Evolutionary conservation across 1,140 invertebrate genomes (phyloP).

Genomic region (Eumaeus atala): DNA sequence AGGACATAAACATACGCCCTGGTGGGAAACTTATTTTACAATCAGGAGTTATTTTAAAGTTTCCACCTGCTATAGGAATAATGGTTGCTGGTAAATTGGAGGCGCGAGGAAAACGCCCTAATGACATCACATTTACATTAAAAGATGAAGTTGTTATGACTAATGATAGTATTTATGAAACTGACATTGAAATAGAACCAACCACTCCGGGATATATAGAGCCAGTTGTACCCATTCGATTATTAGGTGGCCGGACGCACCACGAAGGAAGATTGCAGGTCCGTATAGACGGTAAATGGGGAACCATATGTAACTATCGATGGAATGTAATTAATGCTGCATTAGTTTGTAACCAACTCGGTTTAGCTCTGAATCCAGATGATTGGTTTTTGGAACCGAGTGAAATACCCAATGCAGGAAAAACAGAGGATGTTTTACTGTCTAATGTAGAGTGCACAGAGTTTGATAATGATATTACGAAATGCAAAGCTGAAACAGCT

Average conservation of each 20-base stretch:
- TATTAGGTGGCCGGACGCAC: slow-evolving; percentile 83
- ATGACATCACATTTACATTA: slow-evolving; percentile 84
- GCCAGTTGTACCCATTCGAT: slow-evolving; percentile 79
- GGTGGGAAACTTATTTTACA: slow-evolving; percentile 90
- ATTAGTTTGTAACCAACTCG: slow-evolving; percentile 95
- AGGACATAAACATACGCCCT: slow-evolving; percentile 93
- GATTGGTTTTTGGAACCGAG: slow-evolving; percentile 91
- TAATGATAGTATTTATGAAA: slow-evolving; percentile 77
- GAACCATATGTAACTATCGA: slow-evolving; percentile 96
- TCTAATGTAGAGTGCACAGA: slow-evolving; percentile 93
- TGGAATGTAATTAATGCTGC: slow-evolving; percentile 96
- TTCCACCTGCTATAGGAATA: slow-evolving; percentile 94
- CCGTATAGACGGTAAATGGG: slow-evolving; percentile 90
- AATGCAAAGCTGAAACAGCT: slow-evolving; percentile 86
- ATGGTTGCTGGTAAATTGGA: slow-evolving; percentile 95
- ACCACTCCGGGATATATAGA: slow-evolving; percentile 74
- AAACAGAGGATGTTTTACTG: slow-evolving; percentile 83
- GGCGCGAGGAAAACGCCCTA: slow-evolving; percentile 83
- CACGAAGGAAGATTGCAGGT: slow-evolving; percentile 89
- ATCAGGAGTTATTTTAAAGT: slow-evolving; percentile 89
- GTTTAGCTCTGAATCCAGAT: slow-evolving; percentile 91
- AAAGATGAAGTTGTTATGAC: slow-evolving; percentile 82
- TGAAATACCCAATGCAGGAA: slow-evolving; percentile 86
- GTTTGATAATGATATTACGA: slow-evolving; percentile 93
- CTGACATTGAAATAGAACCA: slow-evolving; percentile 73